Conservation (phyloP, 1,140 invertebrate genomes). For the Heliconius hermathena region DNA sequence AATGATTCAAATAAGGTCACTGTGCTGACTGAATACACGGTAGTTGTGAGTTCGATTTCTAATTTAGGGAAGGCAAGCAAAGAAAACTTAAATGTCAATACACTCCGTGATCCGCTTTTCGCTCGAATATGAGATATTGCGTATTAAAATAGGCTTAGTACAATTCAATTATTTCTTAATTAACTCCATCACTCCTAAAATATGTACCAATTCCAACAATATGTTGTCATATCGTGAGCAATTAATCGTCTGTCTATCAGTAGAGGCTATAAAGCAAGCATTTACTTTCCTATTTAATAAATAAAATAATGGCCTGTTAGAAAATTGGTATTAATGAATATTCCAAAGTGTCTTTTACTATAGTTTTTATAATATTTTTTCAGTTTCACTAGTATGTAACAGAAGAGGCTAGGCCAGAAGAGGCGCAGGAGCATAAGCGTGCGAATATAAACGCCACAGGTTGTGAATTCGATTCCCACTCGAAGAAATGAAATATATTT, state of each 20-base stretch:
- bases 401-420: too few relatives aligned
- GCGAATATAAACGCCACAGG: too few relatives aligned
- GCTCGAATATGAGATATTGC: not conserved
- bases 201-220: not conserved
- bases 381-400: too few relatives aligned
- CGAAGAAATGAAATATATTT: too few relatives aligned
- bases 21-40: too few relatives aligned
- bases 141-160: not conserved
- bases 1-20: too few relatives aligned
- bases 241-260: conserved; percentile 33
- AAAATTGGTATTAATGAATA: not conserved
- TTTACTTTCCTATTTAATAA: conserved; percentile 29
- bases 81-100: too few relatives aligned
- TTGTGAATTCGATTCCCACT: too few relatives aligned
- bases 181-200: not conserved
- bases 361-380: not conserved
- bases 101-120: too few relatives aligned
- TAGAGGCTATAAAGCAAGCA: conserved; percentile 28
- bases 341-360: not conserved
- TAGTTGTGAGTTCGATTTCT: too few relatives aligned
- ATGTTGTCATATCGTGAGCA: conserved; percentile 28
- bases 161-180: not conserved
- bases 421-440: too few relatives aligned
- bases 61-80: too few relatives aligned
- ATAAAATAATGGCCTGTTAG: not conserved